Evolutionary conservation across 2,888 invertebrate species (phyloP), one percentile per base, ranked within the genome.

Genomic region (Oscheius myriophilus): DNA sequence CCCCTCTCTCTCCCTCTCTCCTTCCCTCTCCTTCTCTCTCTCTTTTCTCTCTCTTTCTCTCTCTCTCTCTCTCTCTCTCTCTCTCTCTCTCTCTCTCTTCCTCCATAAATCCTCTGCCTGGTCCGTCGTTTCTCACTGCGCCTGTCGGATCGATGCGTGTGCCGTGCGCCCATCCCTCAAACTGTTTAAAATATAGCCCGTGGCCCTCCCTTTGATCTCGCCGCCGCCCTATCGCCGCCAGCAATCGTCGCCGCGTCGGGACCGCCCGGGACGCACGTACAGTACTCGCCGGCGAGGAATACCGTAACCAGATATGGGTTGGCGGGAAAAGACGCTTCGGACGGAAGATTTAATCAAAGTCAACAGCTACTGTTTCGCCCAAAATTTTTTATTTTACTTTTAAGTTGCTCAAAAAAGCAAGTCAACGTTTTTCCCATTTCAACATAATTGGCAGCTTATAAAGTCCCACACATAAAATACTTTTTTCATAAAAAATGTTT

Each of bases 121-220:
- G 11, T 41, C 42, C 41, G 14, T 46, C 21, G 49, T 46, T 21
- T n/a, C n/a, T 18, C 21, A 46, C 49, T 3, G n/a, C 45, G 26
- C 23, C 61, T 46, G 49, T 49, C 46, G 39, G 61, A 61, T 61
- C 61, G 61, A 61, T 61, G 61, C 61, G 58, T 58, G 45, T 58
- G 58, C 45, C 45, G 49, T 61, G 23, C n/a, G 46, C 33, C 61
- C 61, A 61, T 61, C 49, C 49, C 49, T 61, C 61, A 61, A 61
- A 61, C 61, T 61, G 61, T 61, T 61, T 61, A 61, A 61, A 61
- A 61, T 61, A 61, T 61, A 61, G 61, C 61, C 61, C 49, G 39
- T 61, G 61, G 45, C 61, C 46, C 49, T 49, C 25, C 25, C 61
- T 61, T 61, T 61, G 61, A 61, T 61, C 61, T 61, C 49, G 26